Conservation (phyloP, 2,888 invertebrate species). For the Lamellibrachia columna region DNA sequence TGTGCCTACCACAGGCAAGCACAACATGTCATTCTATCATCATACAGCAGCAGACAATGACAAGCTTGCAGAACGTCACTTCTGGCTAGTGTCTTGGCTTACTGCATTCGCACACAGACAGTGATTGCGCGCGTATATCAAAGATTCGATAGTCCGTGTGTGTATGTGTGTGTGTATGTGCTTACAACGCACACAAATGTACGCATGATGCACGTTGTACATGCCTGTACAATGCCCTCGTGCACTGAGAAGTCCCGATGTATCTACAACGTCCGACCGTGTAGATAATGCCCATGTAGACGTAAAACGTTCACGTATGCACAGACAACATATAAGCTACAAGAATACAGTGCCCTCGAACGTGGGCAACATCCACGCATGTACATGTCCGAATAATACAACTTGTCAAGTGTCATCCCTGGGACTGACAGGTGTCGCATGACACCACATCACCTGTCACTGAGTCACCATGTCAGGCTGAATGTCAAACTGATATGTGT, state of each 20-base stretch:
- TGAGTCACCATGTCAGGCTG: background rate
- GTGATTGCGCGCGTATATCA: background rate
- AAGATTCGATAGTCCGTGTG: no score
- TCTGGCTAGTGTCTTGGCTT: background rate
- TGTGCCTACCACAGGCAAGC: background rate
- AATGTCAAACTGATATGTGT: constrained; percentile 6
- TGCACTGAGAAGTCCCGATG: background rate
- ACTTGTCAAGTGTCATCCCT: constrained; percentile 11
- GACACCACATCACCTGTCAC: background rate
- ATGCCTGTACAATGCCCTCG: background rate
- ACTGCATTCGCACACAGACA: background rate
- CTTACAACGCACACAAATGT: background rate
- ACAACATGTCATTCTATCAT: background rate
- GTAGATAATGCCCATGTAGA: no score
- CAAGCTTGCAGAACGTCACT: background rate
- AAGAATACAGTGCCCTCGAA: background rate
- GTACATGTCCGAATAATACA: background rate
- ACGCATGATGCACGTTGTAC: background rate
- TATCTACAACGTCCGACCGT: background rate
- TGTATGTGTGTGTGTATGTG: background rate
- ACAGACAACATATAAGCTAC: background rate
- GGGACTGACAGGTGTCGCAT: constrained; percentile 16
- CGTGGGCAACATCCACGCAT: background rate
- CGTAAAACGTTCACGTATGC: background rate
- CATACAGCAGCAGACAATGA: background rate